Evolutionary conservation across 2,888 invertebrate species (phyloP), one percentile per base, ranked within the genome.

Genomic region (Xestia xanthographa): DNA sequence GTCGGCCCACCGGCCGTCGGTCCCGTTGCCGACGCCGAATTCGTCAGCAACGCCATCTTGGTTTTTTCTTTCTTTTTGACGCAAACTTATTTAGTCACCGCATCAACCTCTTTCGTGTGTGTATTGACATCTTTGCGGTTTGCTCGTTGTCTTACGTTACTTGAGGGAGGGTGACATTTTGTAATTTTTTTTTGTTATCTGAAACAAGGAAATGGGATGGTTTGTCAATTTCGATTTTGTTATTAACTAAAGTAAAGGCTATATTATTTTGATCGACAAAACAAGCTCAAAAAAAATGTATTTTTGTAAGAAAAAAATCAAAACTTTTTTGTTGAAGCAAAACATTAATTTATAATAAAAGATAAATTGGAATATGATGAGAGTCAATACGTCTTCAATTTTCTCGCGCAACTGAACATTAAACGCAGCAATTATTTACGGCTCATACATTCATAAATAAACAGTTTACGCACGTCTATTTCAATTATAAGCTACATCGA

Each of bases 1-100:
- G 95, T 88, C 50, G 95, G 95, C 66, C 94, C 94, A 1, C 94
- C 91, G 17, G 93, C 92, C 56, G 95, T 92, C 77, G 95, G 94
- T 63, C 95, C 96, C 68, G 93, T 90, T 29, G 94, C 93, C 77
- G 95, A 92, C 69, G 91, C 92, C 74, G 96, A 93, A 88, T 96
- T 96, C 60, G 96, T 96, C 84, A 97, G 90, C 91, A 96, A 90
- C 92, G 96, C 96, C 96, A 97, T 96, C 73, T 91, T 85, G 68
- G 38, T 67, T 77, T 75, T 71, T 68, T 78, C 20, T 80, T 76
- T 71, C 53, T 82, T 88, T 90, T 86, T 82, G 86, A 83, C 74
- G 79, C 81, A 87, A 79, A 83, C 74, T 79, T 86, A 87, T 80
- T 90, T 92, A 95, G 95, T 95, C 96, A 96, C 95, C 95, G 95